Conservation (phyloP, 37 sponge, comb jelly and placozoan species). For the Spongilla lacustris region DNA sequence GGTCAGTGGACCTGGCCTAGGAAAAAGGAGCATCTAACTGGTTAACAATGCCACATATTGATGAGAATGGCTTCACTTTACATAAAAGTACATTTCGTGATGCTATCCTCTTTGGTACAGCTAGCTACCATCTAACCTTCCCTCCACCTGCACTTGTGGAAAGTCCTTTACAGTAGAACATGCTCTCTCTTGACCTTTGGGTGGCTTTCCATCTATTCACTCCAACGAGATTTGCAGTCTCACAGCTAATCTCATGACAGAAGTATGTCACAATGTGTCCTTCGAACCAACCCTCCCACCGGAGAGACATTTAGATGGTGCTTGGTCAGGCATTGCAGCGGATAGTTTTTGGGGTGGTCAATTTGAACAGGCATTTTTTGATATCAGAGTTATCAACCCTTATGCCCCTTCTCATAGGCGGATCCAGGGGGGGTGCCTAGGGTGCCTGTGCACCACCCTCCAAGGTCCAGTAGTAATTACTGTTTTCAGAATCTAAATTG, state of each 20-base stretch:
- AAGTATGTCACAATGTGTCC: neutral
- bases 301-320: neutral
- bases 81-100: too few relatives aligned
- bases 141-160: slow-evolving; percentile 2
- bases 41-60: neutral
- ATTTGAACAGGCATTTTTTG: slow-evolving; percentile 9
- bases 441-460: too few relatives aligned
- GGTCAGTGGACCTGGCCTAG: neutral
- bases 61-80: slow-evolving; percentile 1
- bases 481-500: too few relatives aligned
- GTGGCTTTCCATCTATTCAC: slow-evolving; percentile 2
- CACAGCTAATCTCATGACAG: slow-evolving; percentile 6
- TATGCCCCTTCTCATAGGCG: slow-evolving; percentile 17
- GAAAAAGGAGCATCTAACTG: neutral
- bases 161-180: neutral
- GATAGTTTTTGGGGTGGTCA: slow-evolving; percentile 4
- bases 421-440: too few relatives aligned
- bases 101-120: neutral
- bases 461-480: too few relatives aligned
- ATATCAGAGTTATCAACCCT: slow-evolving; percentile 27
- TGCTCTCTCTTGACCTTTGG: slow-evolving; percentile 5
- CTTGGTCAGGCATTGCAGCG: slow-evolving; percentile 10
- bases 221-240: slow-evolving; percentile 6
- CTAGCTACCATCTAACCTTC: neutral
- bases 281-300: neutral